Evolutionary conservation across 2,888 invertebrate genomes (phyloP).

Genomic region (Euplagia quadripunctaria): DNA sequence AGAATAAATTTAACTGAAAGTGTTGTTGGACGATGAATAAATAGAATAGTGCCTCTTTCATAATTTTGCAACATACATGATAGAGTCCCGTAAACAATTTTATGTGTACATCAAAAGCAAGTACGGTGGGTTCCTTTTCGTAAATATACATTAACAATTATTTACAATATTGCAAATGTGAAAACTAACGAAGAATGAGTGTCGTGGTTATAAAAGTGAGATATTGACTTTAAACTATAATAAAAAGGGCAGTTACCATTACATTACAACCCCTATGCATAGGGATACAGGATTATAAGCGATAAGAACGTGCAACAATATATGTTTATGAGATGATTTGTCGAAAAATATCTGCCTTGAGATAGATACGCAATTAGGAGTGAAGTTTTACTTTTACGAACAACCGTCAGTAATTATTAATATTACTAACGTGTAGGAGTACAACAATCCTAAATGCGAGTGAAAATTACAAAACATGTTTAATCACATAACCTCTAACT

Average conservation of each 20-base stretch:
- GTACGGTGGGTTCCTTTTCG: background rate
- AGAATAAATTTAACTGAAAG: background rate
- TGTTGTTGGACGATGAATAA: background rate
- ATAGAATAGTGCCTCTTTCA: background rate
- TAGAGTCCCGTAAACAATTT: too few species aligned
- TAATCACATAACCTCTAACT: background rate
- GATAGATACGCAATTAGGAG: background rate
- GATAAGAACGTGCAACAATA: constrained; percentile 8
- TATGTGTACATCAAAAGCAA: too few species aligned
- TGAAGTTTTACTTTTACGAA: background rate
- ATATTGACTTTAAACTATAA: background rate
- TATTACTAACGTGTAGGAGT: background rate
- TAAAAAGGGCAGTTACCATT: background rate
- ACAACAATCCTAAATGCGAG: background rate
- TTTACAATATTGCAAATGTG: too few species aligned
- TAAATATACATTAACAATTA: background rate
- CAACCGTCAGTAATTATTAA: background rate
- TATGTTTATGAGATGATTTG: constrained; percentile 8
- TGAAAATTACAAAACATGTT: background rate
- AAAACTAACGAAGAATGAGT: background rate
- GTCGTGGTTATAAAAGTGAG: background rate
- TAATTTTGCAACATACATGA: too few species aligned
- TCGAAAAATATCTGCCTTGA: background rate
- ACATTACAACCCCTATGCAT: constrained; percentile 3
- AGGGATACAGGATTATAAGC: constrained; percentile 3